These are phyloP conservation scores for Lypha dubia DNA, from an alignment of 2,888 invertebrate genomes.

Conservation along the genomic window DNA sequence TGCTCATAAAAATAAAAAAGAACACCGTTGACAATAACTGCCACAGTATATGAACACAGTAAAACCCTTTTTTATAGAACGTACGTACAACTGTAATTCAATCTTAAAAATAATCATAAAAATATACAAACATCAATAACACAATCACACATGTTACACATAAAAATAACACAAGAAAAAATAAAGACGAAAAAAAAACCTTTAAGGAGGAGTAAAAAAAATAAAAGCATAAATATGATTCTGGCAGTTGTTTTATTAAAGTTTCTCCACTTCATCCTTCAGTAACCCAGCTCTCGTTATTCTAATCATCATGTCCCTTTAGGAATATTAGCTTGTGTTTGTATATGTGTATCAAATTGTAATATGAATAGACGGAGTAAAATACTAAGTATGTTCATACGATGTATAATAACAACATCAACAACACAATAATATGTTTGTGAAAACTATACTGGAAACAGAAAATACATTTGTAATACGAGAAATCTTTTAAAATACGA, in stretches of 20 bases:
- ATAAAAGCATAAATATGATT: neutral
- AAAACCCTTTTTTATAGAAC: constrained; percentile 12
- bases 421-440: neutral
- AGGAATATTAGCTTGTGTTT: constrained; percentile 4
- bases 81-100: neutral
- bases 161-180: neutral
- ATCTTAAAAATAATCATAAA: constrained; percentile 30
- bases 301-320: constrained; percentile 1
- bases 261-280: neutral
- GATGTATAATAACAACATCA: constrained; percentile 19
- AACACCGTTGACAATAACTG: constrained; percentile 18
- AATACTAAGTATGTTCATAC: neutral
- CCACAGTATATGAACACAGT: no score
- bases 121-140: constrained; percentile 2
- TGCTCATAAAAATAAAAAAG: constrained; percentile 21
- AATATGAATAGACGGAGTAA: neutral
- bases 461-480: constrained; percentile 54
- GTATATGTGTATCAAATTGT: neutral
- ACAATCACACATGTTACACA: constrained; percentile 29
- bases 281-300: neutral
- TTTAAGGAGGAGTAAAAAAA: neutral
- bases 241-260: constrained; percentile 11
- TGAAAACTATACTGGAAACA: constrained; percentile 31
- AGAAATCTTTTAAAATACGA: constrained; percentile 64
- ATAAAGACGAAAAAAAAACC: neutral